Conservation (phyloP, 2,797 vertebrate genomes). For the Cyclura pinguis region DNA sequence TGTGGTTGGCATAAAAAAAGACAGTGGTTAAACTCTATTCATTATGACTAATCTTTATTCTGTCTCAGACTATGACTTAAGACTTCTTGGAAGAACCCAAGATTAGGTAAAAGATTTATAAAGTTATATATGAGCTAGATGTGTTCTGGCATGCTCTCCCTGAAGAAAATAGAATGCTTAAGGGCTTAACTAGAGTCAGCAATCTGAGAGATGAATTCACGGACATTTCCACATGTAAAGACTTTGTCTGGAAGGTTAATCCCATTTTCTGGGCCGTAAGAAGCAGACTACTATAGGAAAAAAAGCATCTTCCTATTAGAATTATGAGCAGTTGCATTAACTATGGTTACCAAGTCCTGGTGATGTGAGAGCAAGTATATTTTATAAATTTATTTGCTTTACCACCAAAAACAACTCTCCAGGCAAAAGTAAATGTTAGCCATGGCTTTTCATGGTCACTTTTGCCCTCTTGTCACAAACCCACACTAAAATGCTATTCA, state of each 20-base stretch:
- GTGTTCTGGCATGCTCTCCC: neutral
- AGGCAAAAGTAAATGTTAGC: neutral
- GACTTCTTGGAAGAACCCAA: conserved; percentile 17
- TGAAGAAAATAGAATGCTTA: conserved; percentile 9
- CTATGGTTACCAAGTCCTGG: neutral
- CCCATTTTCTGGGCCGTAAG: neutral
- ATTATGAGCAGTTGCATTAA: neutral
- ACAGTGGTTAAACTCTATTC: neutral
- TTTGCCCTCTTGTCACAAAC: neutral
- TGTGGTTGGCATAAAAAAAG: neutral
- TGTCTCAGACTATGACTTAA: conserved; percentile 23
- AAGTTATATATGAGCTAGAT: neutral
- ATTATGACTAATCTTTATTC: conserved; percentile 3
- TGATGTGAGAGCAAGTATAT: neutral
- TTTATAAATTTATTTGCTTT: neutral
- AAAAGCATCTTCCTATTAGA: neutral
- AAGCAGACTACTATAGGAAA: neutral
- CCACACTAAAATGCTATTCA: neutral
- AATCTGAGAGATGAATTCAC: neutral
- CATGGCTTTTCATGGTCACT: neutral
- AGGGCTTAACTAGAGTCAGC: neutral
- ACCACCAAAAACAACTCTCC: neutral
- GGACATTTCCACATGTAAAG: neutral
- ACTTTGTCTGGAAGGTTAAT: neutral
- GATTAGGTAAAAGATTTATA: neutral